phyloP scores from a whole-genome alignment of 2,113 vertebrate genomes.

The Calcarius ornatus region DNA sequence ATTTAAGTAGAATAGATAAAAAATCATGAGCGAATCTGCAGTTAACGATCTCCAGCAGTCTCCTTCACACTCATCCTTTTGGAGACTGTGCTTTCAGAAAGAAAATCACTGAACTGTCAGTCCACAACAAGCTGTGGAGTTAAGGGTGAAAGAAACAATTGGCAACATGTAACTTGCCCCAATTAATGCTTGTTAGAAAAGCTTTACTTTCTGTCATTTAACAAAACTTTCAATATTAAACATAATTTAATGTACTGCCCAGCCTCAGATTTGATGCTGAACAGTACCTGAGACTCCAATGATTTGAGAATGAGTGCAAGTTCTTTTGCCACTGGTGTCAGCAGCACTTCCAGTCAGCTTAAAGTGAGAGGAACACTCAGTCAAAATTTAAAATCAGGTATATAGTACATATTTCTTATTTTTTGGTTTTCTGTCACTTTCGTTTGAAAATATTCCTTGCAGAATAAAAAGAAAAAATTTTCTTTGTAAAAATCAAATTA shows the following conservation, averaged over 20 bases:
- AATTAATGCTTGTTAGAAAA: neutral
- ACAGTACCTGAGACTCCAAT: neutral
- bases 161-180: neutral
- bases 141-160: neutral
- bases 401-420: neutral
- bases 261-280: neutral
- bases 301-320: neutral
- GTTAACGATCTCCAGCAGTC: neutral
- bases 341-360: neutral
- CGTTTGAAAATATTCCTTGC: neutral
- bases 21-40: neutral
- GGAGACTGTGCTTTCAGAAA: neutral
- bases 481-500: neutral
- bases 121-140: neutral
- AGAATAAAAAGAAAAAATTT: neutral
- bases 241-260: neutral
- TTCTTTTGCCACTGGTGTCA: neutral
- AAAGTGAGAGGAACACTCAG: neutral
- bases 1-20: neutral
- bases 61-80: neutral
- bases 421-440: neutral
- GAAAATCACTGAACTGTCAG: neutral
- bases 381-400: neutral
- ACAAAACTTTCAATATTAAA: neutral
- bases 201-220: neutral